Evolutionary conservation across 2,888 invertebrate genomes (phyloP), one percentile per base, ranked within the genome.

Genomic region (Drosophila fulvimacula): DNA sequence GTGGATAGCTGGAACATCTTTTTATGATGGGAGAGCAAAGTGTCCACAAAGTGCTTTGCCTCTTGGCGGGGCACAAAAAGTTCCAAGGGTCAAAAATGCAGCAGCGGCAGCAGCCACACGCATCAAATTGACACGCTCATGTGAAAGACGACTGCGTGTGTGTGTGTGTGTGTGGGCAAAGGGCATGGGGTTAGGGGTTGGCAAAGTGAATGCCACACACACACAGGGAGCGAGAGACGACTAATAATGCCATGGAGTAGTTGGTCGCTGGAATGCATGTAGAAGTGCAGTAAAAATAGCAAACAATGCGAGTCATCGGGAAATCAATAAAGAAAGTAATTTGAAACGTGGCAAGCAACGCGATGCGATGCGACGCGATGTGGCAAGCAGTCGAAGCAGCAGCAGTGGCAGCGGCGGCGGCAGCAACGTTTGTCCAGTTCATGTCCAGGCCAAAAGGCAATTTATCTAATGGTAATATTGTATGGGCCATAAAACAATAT

Each of bases 261-360:
- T 19, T 38, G 48, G 34, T 13, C 58, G 65, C 65, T 58, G 80
- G 77, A 88, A 83, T 88, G 88, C 88, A 88, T 82, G 78, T 82
- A 67, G 82, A 79, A 79, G 60, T 74, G 86, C 86, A 82, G 79
- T 82, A 81, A 82, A 83, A 82, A 79, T 79, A 79, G 82, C 84
- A 79, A 76, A 82, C 85, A 87, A 87, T 87, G 76, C 81, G 71
- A 88, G 84, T 79, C 83, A 83, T 80, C 77, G 70, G 74, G 73
- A 87, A 89, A 85, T 85, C 85, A 89, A 85, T 85, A 85, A 85
- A 85, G 85, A 85, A 85, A 89, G 85, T 89, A 85, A 87, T 85
- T 87, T 87, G 88, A 89, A 89, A 85, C 88, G 85, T 86, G 84
- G 62, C 76, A 61, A 48, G 64, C 65, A 42, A 44, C 30, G 48